These are phyloP conservation scores for Nannoperca obscura DNA, from an alignment of 2,797 vertebrate species.

Conservation along the genomic window DNA sequence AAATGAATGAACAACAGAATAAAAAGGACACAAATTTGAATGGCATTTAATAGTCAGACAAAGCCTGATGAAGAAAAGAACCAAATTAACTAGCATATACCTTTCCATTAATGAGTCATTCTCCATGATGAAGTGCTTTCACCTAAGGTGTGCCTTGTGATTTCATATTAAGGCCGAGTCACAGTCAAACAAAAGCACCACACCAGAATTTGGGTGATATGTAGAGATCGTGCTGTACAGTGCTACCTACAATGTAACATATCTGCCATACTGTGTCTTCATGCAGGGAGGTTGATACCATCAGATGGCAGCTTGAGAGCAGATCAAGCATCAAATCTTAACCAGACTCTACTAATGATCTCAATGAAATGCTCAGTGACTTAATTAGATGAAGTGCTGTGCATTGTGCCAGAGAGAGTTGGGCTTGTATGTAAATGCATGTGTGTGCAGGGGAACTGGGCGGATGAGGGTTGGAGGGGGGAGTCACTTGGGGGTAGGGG, in stretches of 20 bases:
- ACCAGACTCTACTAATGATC: conserved; percentile 77
- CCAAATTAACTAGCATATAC: neutral
- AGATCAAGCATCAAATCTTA: conserved; percentile 80
- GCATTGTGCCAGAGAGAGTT: conserved; percentile 52
- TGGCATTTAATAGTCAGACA: neutral
- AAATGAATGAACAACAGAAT: conserved; percentile 16
- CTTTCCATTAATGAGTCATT: neutral
- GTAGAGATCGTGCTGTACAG: neutral
- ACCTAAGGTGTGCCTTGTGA: neutral
- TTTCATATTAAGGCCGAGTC: neutral
- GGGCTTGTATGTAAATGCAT: conserved; percentile 13
- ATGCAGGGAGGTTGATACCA: neutral
- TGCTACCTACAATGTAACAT: neutral
- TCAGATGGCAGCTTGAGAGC: conserved; percentile 44
- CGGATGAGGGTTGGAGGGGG: conserved; percentile 3
- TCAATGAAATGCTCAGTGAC: conserved; percentile 77
- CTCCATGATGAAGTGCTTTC: neutral
- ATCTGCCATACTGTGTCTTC: neutral
- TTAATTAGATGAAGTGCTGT: conserved; percentile 74
- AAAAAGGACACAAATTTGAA: neutral
- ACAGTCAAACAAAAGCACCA: neutral
- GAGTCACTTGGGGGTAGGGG: neutral
- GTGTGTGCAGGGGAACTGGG: neutral
- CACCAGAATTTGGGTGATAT: neutral
- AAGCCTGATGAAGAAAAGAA: neutral